phyloP scores from a whole-genome alignment of 2,113 vertebrate species.

The Calidris pugnax region DNA sequence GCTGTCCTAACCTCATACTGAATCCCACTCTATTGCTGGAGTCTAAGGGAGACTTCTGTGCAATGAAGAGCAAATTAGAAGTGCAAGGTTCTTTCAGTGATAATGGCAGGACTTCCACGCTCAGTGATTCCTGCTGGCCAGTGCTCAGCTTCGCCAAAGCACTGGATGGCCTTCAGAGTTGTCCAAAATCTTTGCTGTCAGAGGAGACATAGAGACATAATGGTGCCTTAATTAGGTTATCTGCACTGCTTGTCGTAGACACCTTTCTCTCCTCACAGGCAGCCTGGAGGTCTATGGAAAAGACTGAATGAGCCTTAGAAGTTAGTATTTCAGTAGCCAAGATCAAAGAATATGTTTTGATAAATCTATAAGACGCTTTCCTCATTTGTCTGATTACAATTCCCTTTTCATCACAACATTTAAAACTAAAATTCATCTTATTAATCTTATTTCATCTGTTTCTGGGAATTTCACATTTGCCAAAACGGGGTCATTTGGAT shows the following conservation, averaged over 20 bases:
- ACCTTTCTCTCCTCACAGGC: not conserved
- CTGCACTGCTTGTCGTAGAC: not conserved
- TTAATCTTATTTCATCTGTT: not conserved
- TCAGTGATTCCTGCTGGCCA: not conserved
- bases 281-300: not conserved
- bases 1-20: not conserved
- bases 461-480: not conserved
- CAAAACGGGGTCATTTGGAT: not conserved
- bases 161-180: not conserved
- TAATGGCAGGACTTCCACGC: not conserved
- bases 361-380: not conserved
- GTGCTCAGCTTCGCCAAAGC: not conserved
- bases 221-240: not conserved
- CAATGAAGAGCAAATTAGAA: not conserved
- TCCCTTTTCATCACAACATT: not conserved
- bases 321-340: not conserved
- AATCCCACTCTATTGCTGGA: not conserved
- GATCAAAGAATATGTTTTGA: not conserved
- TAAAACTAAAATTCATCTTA: not conserved
- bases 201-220: not conserved
- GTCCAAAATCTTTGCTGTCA: not conserved
- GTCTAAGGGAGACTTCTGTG: not conserved
- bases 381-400: not conserved
- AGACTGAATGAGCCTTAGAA: not conserved
- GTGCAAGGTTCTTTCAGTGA: not conserved